Evolutionary conservation across 53 echinoderm and acorn worm species (phyloP).

Genomic region (Apostichopus leukothele): DNA sequence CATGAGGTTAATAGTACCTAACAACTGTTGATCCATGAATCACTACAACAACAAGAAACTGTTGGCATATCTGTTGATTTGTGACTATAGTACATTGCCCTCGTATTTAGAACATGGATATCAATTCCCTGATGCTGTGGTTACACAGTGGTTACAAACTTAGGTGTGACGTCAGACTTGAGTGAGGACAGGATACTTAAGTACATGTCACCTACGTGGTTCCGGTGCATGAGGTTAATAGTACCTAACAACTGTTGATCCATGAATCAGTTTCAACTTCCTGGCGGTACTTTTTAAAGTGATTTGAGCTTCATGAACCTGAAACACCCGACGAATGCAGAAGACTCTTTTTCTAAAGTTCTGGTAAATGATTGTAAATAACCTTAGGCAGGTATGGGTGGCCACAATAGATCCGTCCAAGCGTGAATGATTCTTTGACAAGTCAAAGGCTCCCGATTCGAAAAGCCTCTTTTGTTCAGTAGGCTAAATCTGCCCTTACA

Average conservation of each 20-base stretch:
- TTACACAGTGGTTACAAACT: no score
- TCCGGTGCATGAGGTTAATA: no score
- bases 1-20: no score
- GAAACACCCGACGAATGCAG: constrained; percentile 11
- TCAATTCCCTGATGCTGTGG: no score
- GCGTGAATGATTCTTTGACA: constrained; percentile 41
- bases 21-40: background rate
- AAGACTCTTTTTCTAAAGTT: constrained; percentile 11
- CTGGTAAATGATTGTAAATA: constrained; percentile 36
- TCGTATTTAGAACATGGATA: no score
- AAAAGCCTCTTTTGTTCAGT: constrained; percentile 21
- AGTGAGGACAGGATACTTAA: no score
- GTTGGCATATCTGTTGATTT: no score
- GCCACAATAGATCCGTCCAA: constrained; percentile 10
- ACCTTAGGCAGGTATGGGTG: constrained; percentile 30
- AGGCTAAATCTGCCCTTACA: constrained; percentile 33
- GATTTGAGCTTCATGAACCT: constrained; percentile 4
- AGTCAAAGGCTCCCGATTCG: constrained; percentile 38
- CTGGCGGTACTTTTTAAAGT: background rate
- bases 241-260: background rate
- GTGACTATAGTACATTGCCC: no score
- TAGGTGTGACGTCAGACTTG: no score
- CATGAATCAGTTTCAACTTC: background rate
- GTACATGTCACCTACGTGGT: no score
- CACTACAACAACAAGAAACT: background rate